Evolutionary conservation across 2,113 vertebrate species (phyloP).

Genomic region (Malurus elegans): DNA sequence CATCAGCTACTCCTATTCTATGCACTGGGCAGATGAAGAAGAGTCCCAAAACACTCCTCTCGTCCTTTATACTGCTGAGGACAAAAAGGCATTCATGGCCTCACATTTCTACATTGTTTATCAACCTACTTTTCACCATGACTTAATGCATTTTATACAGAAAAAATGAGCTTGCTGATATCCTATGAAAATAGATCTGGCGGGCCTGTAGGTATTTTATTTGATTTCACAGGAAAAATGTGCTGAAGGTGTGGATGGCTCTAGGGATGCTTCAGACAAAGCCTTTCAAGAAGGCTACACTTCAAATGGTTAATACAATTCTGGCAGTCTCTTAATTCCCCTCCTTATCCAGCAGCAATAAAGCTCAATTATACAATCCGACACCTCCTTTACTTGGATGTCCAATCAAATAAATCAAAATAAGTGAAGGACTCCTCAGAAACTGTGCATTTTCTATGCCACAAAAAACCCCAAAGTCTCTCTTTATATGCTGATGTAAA

Average conservation of each 20-base stretch:
- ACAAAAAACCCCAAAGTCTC: not conserved
- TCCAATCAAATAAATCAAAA: not conserved
- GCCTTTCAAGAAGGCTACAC: not conserved
- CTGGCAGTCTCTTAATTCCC: constrained; percentile 22
- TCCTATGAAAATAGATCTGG: not conserved
- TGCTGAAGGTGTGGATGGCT: not conserved
- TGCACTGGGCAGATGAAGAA: not conserved
- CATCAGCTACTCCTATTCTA: not conserved
- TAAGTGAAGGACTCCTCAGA: constrained; percentile 2
- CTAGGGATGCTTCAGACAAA: not conserved
- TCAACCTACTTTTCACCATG: not conserved
- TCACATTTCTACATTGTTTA: not conserved
- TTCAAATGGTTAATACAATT: not conserved
- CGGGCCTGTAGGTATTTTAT: not conserved
- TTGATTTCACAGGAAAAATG: not conserved
- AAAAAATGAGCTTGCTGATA: not conserved
- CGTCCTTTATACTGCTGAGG: not conserved
- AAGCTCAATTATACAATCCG: constrained; percentile 46
- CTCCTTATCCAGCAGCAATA: constrained; percentile 6
- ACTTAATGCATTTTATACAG: not conserved
- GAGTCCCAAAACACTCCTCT: not conserved
- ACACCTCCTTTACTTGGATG: constrained; percentile 7
- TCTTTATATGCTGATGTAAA: not conserved
- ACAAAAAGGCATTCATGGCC: not conserved
- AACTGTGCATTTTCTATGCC: not conserved